Evolutionary conservation across 2,888 invertebrate genomes (phyloP), one percentile per base, ranked within the genome.

Genomic region (Ormyrus thymus): DNA sequence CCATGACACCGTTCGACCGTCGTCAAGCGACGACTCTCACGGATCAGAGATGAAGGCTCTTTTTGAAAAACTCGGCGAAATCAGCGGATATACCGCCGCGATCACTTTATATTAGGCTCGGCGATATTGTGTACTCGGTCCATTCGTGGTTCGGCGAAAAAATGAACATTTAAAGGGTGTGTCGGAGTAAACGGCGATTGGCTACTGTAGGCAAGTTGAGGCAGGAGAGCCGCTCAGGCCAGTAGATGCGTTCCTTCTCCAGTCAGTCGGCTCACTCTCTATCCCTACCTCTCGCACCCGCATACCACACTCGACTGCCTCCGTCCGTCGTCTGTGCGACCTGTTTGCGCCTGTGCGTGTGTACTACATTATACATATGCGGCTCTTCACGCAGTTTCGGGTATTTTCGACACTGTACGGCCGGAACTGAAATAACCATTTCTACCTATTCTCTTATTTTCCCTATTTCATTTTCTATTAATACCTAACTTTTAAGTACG

Each of bases 101-200:
- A 81, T 81, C 81, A 81, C 80, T 81, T 59, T 76, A 75, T 77
- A 75, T 81, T 82, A 79, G 77, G 78, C 77, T 81, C 75, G 81
- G 82, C 82, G 81, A 82, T 81, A 84, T 83, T 83, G 76, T 84
- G 83, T 83, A 82, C 85, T 85, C 82, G 85, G 83, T 74, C 77
- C 77, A 71, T 80, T 74, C 77, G 76, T 69, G 66, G 84, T 85
- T 85, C 85, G 84, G 83, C 81, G 83, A 83, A 84, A 86, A 88
- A 86, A 87, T 84, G 84, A 85, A 87, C 87, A 87, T 88, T 89
- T 88, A 85, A 86, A 89, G 89, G 89, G 89, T 89, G 89, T 89
- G 89, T 89, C 89, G 84, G 84, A 85, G 84, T 79, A 84, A 84
- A 79, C 82, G 69, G 78, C 77, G 83, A 86, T 86, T 86, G 86